Conservation (phyloP, 2,797 vertebrate genomes). For the Babyrousa celebensis region DNA sequence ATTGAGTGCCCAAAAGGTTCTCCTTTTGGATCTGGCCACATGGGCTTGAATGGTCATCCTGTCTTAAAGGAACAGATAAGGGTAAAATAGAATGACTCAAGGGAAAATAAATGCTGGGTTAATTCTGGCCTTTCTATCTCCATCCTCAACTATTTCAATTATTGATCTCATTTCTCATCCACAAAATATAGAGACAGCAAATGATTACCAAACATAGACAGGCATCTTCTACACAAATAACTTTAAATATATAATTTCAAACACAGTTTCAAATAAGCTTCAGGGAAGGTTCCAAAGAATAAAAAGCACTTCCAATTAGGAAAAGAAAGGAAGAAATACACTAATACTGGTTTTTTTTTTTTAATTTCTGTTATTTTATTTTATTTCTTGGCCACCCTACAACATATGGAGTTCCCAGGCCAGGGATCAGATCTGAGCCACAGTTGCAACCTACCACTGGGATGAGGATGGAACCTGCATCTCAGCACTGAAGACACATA, state of each 20-base stretch:
- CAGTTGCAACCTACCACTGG: too few species aligned
- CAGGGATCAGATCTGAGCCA: too few species aligned
- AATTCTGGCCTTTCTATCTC: background rate
- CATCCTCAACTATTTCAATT: background rate
- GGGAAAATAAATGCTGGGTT: constrained; percentile 42
- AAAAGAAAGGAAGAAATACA: constrained; percentile 19
- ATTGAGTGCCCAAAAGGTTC: background rate
- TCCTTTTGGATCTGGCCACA: background rate
- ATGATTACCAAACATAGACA: background rate
- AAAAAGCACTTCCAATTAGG: background rate
- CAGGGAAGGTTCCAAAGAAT: background rate
- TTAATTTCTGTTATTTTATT: too few species aligned
- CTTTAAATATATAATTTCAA: background rate
- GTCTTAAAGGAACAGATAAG: constrained; percentile 14
- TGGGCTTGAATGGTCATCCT: background rate
- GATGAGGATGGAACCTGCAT: too few species aligned
- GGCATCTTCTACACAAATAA: constrained; percentile 24
- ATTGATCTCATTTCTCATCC: background rate
- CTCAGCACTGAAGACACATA: background rate
- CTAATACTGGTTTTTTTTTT: too few species aligned
- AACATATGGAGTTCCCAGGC: too few species aligned
- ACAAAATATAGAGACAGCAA: background rate
- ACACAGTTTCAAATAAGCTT: constrained; percentile 12
- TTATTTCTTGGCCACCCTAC: too few species aligned
- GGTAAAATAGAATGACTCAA: background rate